phyloP scores from a whole-genome alignment of 2,888 invertebrate species.

The Corythucha ciliata region DNA sequence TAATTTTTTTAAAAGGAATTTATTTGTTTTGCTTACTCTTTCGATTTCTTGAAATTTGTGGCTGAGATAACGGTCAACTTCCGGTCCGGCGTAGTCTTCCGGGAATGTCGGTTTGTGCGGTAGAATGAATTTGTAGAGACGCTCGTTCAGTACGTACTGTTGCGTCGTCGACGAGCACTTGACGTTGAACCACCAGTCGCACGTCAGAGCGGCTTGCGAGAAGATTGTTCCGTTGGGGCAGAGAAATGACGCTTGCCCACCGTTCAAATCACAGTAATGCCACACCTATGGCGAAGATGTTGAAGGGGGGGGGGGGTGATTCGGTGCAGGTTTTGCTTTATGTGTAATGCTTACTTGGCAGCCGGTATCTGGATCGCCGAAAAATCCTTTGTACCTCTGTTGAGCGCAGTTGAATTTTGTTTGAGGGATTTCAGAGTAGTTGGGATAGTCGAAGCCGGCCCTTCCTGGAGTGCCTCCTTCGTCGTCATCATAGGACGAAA shows the following conservation, averaged over 20 bases:
- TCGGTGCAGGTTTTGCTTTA: too few relatives aligned
- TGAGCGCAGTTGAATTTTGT: conserved; percentile 73
- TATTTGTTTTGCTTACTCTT: conserved; percentile 57
- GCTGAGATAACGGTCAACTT: conserved; percentile 76
- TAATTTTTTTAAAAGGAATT: neutral
- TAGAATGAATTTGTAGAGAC: conserved; percentile 77
- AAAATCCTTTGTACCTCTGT: conserved; percentile 82
- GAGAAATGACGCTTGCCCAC: conserved; percentile 79
- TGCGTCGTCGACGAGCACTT: conserved; percentile 74
- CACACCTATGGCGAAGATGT: conserved; percentile 76
- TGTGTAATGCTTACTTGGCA: conserved; percentile 81
- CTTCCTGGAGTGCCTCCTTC: conserved; percentile 44
- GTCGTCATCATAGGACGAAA: conserved; percentile 24
- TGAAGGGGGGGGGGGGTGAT: too few relatives aligned
- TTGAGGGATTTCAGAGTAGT: conserved; percentile 60
- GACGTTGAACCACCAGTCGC: conserved; percentile 92
- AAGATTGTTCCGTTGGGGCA: conserved; percentile 87
- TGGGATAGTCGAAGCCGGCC: conserved; percentile 74
- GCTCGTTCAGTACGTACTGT: conserved; percentile 77
- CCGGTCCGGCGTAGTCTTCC: conserved; percentile 78
- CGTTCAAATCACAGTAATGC: conserved; percentile 86
- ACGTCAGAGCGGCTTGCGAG: conserved; percentile 77
- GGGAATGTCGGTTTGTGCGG: conserved; percentile 82
- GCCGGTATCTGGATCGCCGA: conserved; percentile 76
- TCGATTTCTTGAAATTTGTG: conserved; percentile 81